These are phyloP conservation scores for Brachylomia viminalis DNA, from an alignment of 2,888 invertebrate genomes.

Conservation along the genomic window DNA sequence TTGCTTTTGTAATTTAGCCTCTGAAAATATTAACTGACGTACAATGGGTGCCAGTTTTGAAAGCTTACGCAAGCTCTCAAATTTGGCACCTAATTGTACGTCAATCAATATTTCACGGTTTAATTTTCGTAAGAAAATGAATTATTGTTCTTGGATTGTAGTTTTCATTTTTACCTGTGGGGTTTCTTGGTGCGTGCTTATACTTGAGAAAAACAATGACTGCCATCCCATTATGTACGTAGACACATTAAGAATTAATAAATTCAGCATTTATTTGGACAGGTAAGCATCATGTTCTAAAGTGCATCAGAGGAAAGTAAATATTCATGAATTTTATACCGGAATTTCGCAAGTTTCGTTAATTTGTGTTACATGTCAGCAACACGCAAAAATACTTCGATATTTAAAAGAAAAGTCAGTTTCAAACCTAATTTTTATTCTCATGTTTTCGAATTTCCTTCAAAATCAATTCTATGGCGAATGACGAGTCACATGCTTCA, in stretches of 20 bases:
- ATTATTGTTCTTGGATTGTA: neutral
- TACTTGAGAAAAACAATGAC: neutral
- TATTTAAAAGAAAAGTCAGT: neutral
- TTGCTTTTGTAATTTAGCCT: neutral
- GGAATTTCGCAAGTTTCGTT: no score
- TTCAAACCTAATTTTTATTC: neutral
- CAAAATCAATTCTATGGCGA: conserved; percentile 10
- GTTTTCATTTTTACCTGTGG: neutral
- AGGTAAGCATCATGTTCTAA: neutral
- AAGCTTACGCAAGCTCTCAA: no score
- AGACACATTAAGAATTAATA: no score
- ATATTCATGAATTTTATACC: neutral
- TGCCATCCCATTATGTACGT: no score
- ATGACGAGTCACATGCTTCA: conserved; percentile 11
- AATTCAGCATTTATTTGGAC: neutral
- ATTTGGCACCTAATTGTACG: no score
- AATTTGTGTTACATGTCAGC: no score
- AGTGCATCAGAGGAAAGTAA: neutral
- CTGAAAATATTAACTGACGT: conserved; percentile 7
- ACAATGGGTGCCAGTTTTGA: neutral
- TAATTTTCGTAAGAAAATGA: neutral
- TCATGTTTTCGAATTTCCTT: neutral
- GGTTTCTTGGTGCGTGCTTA: neutral
- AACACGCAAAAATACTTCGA: neutral
- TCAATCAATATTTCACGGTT: neutral